Conservation (phyloP, 2,888 invertebrate species). For the Ophioninae sp. region DNA sequence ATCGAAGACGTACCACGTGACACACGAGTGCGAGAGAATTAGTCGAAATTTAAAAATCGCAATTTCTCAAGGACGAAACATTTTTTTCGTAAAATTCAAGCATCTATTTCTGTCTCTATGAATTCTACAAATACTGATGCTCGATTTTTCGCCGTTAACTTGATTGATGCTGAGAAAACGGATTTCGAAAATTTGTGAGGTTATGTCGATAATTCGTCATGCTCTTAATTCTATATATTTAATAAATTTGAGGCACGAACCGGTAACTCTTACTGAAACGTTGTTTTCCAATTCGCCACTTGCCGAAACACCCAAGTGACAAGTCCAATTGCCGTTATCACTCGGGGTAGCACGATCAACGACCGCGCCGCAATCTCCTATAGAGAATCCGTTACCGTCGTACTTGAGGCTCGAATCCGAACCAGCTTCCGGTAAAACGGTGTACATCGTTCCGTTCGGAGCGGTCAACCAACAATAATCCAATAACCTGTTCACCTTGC, state of each 20-base stretch:
- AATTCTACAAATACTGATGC: no score
- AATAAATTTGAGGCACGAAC: conserved; percentile 64
- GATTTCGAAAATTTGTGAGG: no score
- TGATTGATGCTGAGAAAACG: no score
- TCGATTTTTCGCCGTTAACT: no score
- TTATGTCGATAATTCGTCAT: background rate
- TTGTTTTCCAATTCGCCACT: conserved; percentile 67
- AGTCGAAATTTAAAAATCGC: no score
- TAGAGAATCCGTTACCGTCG: conserved; percentile 69
- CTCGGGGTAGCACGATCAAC: conserved; percentile 66
- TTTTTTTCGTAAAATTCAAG: no score
- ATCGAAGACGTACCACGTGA: no score
- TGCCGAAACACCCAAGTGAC: conserved; percentile 71
- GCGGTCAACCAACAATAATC: conserved; percentile 76
- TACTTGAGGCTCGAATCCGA: conserved; percentile 64
- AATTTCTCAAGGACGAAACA: no score
- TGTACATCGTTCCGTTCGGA: conserved; percentile 73
- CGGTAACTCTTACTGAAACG: conserved; percentile 71
- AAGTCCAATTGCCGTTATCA: conserved; percentile 73
- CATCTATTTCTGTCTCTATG: no score
- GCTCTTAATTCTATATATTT: background rate
- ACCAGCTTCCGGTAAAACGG: conserved; percentile 58
- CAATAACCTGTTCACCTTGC: conserved; percentile 66
- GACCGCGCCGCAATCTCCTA: conserved; percentile 73
- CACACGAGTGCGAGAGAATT: no score